Evolutionary conservation across 2,797 vertebrate genomes (phyloP), one percentile per base, ranked within the genome.

Genomic region (Gallirallus australis): DNA sequence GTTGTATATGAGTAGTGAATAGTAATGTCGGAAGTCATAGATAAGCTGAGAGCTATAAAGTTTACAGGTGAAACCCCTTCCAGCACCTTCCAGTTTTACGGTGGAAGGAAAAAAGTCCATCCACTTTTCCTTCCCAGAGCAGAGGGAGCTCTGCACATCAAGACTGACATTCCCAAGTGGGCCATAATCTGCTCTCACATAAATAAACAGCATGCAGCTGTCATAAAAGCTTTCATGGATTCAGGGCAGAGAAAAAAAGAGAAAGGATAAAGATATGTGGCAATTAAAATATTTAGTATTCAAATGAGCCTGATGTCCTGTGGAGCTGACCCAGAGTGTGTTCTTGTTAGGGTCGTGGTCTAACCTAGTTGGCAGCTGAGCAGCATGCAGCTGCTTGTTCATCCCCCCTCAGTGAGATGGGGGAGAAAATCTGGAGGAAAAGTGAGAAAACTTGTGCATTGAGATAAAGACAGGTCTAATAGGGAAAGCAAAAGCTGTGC

Each of bases 261-360:
- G 37, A 54, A 56, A 83, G 45, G 78, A 76, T 77, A 85, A 61
- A 82, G 69, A 92, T 82, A 72, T 50, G 35, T 70, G 56, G 30
- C 82, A 90, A 90, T 95, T 96, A 94, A 96, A 93, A 81, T 70
- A 65, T 79, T 93, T 92, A 91, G 73, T 92, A 90, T 97, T 91
- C 60, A 89, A 90, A 75, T 81, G 66, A 82, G 71, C 69, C 40
- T 45, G 30, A 70, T 90, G 31, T 91, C 82, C 72, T 77, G 5
- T 57, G 85, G 54, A 75, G 81, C 77, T 94, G 83, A 68, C 63
- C 45, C 56, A 73, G 68, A 59, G n/a, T 77, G 54, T 72, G 56
- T 85, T 94, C 52, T 85, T 81, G 20, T 57, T 70, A 82, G 50
- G 28, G 50, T 52, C 5, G 13, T 52, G 50, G 24, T 52, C 25